phyloP scores from a whole-genome alignment of 1,140 invertebrate species.

The Spodoptera litura region DNA sequence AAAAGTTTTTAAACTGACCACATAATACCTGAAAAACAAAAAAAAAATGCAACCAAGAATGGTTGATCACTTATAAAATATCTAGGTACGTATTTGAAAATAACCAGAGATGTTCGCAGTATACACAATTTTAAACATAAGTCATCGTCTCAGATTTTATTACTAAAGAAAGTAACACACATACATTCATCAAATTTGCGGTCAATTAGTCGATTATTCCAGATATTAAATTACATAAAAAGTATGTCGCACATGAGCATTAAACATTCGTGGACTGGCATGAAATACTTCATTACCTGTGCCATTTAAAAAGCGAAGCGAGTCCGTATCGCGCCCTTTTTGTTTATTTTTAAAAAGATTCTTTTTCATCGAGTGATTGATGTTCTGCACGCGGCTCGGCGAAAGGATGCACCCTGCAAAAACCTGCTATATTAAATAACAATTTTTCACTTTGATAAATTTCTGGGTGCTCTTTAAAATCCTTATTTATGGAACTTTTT shows the following conservation, averaged over 20 bases:
- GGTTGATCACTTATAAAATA: too few relatives aligned
- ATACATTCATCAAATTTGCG: constrained; percentile 42
- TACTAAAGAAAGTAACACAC: constrained; percentile 16
- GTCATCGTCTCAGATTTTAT: background rate
- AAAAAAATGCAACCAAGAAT: background rate
- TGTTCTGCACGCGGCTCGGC: constrained; percentile 51
- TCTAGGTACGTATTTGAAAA: too few relatives aligned
- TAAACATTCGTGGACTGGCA: constrained; percentile 48
- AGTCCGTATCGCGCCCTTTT: constrained; percentile 46
- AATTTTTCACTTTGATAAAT: constrained; percentile 69
- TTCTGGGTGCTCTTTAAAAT: constrained; percentile 52
- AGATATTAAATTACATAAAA: constrained; percentile 42
- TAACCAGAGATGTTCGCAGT: too few relatives aligned
- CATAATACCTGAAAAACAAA: background rate
- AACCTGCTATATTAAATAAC: constrained; percentile 63
- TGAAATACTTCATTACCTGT: constrained; percentile 52
- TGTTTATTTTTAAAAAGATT: constrained; percentile 62
- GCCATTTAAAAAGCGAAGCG: constrained; percentile 41
- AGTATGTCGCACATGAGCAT: constrained; percentile 30
- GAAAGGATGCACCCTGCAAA: constrained; percentile 55
- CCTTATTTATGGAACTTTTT: constrained; percentile 46
- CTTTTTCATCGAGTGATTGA: constrained; percentile 63
- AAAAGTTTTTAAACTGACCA: too few relatives aligned
- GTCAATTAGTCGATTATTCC: constrained; percentile 50
- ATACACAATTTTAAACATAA: background rate